Evolutionary conservation across 2,113 vertebrate genomes (phyloP), one percentile per base, ranked within the genome.

Genomic region (Eptesicus fuscus): DNA sequence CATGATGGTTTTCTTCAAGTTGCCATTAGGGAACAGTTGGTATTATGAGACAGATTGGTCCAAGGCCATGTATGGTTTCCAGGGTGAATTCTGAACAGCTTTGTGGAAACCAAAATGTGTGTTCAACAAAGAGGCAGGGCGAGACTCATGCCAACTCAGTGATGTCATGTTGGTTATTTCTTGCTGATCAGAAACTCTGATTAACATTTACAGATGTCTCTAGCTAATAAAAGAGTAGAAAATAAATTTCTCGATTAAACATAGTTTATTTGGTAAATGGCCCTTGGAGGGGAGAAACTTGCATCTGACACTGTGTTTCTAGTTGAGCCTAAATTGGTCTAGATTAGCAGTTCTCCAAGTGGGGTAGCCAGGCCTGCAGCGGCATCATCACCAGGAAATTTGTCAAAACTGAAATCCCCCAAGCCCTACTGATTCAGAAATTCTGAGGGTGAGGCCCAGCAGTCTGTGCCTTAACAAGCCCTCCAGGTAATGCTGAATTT

Each of bases 61-160:
- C 32, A n/a, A 83, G 87, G 76, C 78, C 4, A 2, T 77, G 30
- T 23, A 3, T 37, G 35, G 61, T 67, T 91, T 93, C 79, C 82
- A 67, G 70, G 82, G 91, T 61, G 40, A 83, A 63, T 82, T 94
- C 65, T 61, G 28, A 95, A 65, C 17, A 83, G 78, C 87, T 94
- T 83, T 93, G 73, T 83, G 84, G 59, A 79, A 80, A 93, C 30
- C 30, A 53, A 61, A 74, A 63, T 83, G 20, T 79, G 59, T 71
- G 16, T 83, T 80, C 85, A 94, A 49, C 47, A n/a, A 77, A 96
- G 88, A 92, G 44, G 32, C 49, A 28, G 17, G 65, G 63, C 56
- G 69, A 51, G 86, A 70, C 14, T 93, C 63, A 9, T 53, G 65
- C 80, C 76, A 10, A 12, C 63, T 87, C 63, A 32, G 56, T 74